These are phyloP conservation scores for Desoria tigrina DNA, from an alignment of 2,888 invertebrate species.

Conservation along the genomic window DNA sequence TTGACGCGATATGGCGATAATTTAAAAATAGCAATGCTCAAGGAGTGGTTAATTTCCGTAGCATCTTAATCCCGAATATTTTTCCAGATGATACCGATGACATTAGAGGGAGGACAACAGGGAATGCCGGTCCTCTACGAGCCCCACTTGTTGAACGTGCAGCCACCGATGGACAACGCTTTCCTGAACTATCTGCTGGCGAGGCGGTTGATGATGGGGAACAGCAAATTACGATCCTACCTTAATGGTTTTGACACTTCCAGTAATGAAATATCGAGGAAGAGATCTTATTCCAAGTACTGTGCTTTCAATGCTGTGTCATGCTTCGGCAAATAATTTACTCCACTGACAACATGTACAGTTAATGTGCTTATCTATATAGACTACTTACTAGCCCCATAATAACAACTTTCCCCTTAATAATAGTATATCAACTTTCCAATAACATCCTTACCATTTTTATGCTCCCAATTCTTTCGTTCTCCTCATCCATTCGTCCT, in stretches of 20 bases:
- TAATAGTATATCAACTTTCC: too few species aligned
- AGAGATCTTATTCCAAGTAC: constrained; percentile 24
- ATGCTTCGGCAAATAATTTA: constrained; percentile 38
- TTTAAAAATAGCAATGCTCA: too few species aligned
- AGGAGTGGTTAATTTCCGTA: too few species aligned
- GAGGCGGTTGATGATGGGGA: constrained; percentile 20
- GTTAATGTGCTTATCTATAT: not conserved
- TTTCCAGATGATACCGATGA: constrained; percentile 9
- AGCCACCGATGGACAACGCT: constrained; percentile 14
- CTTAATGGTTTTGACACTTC: constrained; percentile 25
- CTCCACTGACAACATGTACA: constrained; percentile 1
- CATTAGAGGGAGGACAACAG: constrained; percentile 20
- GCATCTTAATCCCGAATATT: not conserved
- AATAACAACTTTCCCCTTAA: too few species aligned
- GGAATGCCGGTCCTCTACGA: too few species aligned
- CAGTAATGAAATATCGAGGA: constrained; percentile 29
- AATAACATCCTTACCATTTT: too few species aligned
- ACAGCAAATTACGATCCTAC: constrained; percentile 22
- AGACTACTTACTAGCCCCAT: not conserved
- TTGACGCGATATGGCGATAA: too few species aligned
- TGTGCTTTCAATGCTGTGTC: constrained; percentile 52
- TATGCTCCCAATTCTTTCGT: too few species aligned
- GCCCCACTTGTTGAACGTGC: constrained; percentile 13
- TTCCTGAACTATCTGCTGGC: constrained; percentile 30
- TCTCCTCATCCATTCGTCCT: too few species aligned